Conservation (phyloP, 2,797 vertebrate genomes). For the Scyliorhinus canicula region DNA sequence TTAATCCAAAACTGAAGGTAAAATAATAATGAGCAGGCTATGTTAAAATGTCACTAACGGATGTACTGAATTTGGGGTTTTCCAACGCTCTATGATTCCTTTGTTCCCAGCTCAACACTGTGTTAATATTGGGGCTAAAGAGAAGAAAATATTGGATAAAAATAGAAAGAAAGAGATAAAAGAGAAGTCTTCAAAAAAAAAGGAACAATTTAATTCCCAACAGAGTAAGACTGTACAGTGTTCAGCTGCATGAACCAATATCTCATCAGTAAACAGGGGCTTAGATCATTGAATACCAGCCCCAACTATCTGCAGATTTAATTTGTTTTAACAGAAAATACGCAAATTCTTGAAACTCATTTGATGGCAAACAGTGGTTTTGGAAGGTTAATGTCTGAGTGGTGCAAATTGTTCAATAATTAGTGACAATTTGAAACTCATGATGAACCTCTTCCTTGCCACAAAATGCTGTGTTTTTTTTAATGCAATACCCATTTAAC, state of each 20-base stretch:
- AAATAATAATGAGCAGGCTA: no score
- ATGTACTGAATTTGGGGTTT: no score
- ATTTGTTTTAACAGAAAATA: not conserved
- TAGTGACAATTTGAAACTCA: not conserved
- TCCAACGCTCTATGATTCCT: no score
- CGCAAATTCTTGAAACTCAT: not conserved
- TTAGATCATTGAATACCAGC: not conserved
- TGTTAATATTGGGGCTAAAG: not conserved
- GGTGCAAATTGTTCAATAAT: not conserved
- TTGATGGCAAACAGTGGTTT: not conserved
- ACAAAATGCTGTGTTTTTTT: not conserved
- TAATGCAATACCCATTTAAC: not conserved
- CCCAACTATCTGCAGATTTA: not conserved
- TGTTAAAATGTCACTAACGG: no score
- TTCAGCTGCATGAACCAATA: not conserved
- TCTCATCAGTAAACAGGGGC: not conserved
- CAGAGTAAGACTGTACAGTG: not conserved
- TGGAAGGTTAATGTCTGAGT: not conserved
- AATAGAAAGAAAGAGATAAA: not conserved
- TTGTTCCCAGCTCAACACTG: not conserved
- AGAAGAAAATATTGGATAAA: not conserved
- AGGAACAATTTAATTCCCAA: not conserved
- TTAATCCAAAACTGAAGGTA: no score
- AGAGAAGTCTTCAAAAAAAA: not conserved
- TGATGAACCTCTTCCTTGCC: not conserved